A percentile compares a stretch with the other conserved stretches of the same genome.
These are phyloP conservation scores for Microchirus variegatus DNA, from an alignment of 2,797 vertebrate genomes.

Conservation along the genomic window DNA sequence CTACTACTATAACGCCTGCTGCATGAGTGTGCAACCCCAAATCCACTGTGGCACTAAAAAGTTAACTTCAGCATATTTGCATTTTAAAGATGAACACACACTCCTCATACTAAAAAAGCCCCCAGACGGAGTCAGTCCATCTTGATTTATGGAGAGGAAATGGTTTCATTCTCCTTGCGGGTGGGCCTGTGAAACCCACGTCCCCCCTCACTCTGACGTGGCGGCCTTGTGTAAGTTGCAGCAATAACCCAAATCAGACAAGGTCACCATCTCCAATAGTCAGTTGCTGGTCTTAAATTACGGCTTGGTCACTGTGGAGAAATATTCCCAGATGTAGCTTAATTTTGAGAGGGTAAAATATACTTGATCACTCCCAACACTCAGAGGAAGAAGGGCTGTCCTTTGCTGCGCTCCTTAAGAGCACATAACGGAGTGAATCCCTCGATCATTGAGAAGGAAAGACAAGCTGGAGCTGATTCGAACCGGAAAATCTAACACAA, in stretches of 20 bases:
- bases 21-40: not conserved
- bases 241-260: slow-evolving; percentile 64
- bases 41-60: slow-evolving; percentile 11
- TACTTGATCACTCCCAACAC: slow-evolving; percentile 48
- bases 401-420: slow-evolving; percentile 19
- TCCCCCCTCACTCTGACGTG: slow-evolving; percentile 43
- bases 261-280: slow-evolving; percentile 63
- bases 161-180: slow-evolving; percentile 70
- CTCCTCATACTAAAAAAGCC: slow-evolving; percentile 53
- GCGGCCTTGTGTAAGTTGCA: slow-evolving; percentile 63
- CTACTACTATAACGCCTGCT: too few relatives aligned
- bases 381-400: slow-evolving; percentile 32
- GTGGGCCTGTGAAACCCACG: slow-evolving; percentile 60
- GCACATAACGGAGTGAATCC: slow-evolving; percentile 42
- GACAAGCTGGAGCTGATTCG: slow-evolving; percentile 35
- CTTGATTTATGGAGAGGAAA: slow-evolving; percentile 79
- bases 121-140: slow-evolving; percentile 72
- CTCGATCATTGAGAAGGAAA: slow-evolving; percentile 27
- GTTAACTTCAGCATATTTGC: slow-evolving; percentile 43
- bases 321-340: slow-evolving; percentile 66
- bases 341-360: slow-evolving; percentile 44
- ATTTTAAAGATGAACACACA: slow-evolving; percentile 56
- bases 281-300: slow-evolving; percentile 68
- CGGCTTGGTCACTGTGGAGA: slow-evolving; percentile 52
- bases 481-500: slow-evolving; percentile 38